Conservation (phyloP, 2,113 vertebrate genomes). For the Petaurus breviceps region DNA sequence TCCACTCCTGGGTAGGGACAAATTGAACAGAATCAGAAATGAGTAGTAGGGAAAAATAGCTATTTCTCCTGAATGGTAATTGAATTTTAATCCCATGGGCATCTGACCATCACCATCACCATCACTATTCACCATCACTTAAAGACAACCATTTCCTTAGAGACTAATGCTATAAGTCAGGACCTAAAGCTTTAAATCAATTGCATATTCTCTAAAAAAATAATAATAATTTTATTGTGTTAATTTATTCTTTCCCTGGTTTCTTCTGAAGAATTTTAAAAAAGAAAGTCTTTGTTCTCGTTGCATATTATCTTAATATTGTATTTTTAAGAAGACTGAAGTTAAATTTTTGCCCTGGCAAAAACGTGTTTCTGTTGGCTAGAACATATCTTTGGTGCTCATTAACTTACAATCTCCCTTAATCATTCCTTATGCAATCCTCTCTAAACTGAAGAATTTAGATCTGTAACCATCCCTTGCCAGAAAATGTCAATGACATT, state of each 20-base stretch:
- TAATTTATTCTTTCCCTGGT: too few relatives aligned
- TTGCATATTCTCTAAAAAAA: neutral
- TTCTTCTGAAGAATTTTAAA: too few relatives aligned
- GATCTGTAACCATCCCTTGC: neutral
- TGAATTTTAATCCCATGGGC: neutral
- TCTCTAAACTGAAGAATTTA: neutral
- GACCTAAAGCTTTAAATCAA: neutral
- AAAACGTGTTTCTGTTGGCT: neutral
- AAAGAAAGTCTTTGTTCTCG: too few relatives aligned
- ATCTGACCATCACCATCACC: neutral
- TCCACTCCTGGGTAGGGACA: neutral
- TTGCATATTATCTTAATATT: neutral
- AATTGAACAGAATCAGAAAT: neutral
- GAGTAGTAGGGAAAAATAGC: neutral
- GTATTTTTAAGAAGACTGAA: neutral
- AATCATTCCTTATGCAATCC: neutral
- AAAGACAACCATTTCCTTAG: neutral
- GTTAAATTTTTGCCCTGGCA: neutral
- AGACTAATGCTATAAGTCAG: neutral
- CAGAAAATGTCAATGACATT: neutral
- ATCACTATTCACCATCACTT: neutral
- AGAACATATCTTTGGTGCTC: neutral
- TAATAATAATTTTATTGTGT: neutral
- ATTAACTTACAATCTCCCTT: too few relatives aligned
- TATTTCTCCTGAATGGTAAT: neutral